Base-by-base conservation (phyloP, 2,888 invertebrate species). In the Oegoconia quadripuncta region DNA sequence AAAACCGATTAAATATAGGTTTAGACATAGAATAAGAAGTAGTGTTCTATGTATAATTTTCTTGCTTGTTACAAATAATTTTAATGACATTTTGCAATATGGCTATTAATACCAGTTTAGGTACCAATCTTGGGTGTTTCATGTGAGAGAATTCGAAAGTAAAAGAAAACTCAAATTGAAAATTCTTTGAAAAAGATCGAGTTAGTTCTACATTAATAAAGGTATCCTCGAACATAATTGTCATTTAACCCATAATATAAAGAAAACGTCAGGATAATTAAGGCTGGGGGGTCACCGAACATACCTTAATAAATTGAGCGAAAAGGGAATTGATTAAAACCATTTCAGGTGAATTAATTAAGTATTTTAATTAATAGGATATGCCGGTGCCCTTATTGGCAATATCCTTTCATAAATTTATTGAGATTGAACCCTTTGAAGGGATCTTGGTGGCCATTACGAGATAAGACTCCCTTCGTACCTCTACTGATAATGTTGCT, bases 401-500 rank as follows among this genome's bases (percentile, higher is more conserved):
- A 83, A 87, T 86, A 84, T 82, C 84, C 84, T 84, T 87, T 86
- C 83, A 82, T 82, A 81, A 87, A 86, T 84, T 86, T 86, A 86
- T 87, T 82, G 84, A 82, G 86, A 86, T 76, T 74, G 75, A 70
- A 67, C 77, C 77, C 81, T 79, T 74, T 75, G 80, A 75, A 65
- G 65, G 62, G 27, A 27, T 60, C 64, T 67, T 67, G 62, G 59
- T 59, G 64, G 70, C 68, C 69, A 66, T 75, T 74, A 70, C 53
- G 44, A 73, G 83, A 83, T 83, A 82, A 81, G 76, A 64, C 54
- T 46, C 50, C 47, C 50, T 51, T 42, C 59, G 45, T 56, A 48
- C 54, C 53, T 33, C 50, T 44, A 46, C 60, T 63, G 72, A 71
- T 75, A 70, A 67, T 64, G 58, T 55, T 56, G 33, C 23, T 27